phyloP scores from a whole-genome alignment of 2,888 invertebrate species.

The Atrina japonica region DNA sequence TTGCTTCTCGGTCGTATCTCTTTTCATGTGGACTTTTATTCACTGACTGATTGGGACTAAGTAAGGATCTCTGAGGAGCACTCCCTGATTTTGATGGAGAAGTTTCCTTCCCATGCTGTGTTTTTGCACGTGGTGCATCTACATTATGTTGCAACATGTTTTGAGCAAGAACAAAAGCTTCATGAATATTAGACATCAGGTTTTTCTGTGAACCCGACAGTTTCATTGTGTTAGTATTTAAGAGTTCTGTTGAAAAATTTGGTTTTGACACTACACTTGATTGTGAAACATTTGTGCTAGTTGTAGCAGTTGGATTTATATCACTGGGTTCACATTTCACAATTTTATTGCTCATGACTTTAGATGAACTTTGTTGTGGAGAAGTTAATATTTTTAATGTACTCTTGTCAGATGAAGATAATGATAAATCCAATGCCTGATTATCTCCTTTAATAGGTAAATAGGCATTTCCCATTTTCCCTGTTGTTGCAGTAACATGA shows the following conservation, averaged over 20 bases:
- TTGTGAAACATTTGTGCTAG: not conserved
- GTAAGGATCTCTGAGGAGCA: conserved; percentile 15
- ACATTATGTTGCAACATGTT: conserved; percentile 35
- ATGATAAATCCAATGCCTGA: conserved; percentile 30
- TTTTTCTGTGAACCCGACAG: conserved; percentile 38
- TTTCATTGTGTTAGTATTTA: conserved; percentile 25
- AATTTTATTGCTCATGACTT: no score
- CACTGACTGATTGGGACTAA: conserved; percentile 15
- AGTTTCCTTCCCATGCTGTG: not conserved
- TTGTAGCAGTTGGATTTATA: not conserved
- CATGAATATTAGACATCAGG: conserved; percentile 37
- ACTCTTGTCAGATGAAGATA: conserved; percentile 9
- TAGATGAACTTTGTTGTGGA: no score
- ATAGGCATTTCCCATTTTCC: no score
- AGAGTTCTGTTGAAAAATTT: not conserved
- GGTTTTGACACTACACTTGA: conserved; percentile 12
- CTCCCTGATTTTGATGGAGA: not conserved
- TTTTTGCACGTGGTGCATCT: conserved; percentile 15
- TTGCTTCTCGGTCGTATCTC: not conserved
- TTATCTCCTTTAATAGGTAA: not conserved
- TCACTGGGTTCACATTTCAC: no score
- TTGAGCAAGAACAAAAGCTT: conserved; percentile 39
- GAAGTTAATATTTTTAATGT: no score
- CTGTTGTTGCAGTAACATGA: conserved; percentile 9
- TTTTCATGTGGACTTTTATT: not conserved